Conservation (phyloP, 1,140 invertebrate species). For the Hyles vespertilio region DNA sequence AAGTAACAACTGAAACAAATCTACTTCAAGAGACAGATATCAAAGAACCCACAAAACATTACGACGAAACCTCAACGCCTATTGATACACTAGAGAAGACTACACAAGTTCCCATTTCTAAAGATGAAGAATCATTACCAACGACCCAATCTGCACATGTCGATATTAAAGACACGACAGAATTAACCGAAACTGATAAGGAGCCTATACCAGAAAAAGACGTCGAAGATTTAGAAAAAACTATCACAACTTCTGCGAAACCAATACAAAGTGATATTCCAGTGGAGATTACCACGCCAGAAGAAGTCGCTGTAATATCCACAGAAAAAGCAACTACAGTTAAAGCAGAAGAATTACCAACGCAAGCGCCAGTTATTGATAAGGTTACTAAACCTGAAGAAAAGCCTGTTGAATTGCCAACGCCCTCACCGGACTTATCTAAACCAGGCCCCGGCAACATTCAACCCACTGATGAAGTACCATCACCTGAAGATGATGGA, state of each 20-base stretch:
- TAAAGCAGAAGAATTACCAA: conserved; percentile 32
- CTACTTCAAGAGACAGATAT: no score
- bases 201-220: conserved; percentile 12
- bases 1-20: neutral
- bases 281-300: conserved; percentile 32
- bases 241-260: conserved; percentile 12
- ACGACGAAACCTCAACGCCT: conserved; percentile 5
- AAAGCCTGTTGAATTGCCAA: conserved; percentile 24
- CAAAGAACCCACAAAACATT: neutral
- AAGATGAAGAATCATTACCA: conserved; percentile 3
- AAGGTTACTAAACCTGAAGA: conserved; percentile 39
- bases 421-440: conserved; percentile 31
- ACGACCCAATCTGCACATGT: neutral
- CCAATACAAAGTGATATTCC: conserved; percentile 16
- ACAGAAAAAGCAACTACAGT: conserved; percentile 38
- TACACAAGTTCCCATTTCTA: neutral
- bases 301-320: conserved; percentile 34
- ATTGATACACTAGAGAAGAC: conserved; percentile 8
- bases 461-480: conserved; percentile 48
- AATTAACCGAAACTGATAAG: conserved; percentile 10
- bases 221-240: conserved; percentile 20
- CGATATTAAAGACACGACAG: neutral
- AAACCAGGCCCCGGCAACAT: conserved; percentile 44
- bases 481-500: conserved; percentile 49
- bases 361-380: conserved; percentile 27